Conservation (phyloP, 53 echinoderm and acorn worm species). For the Holothuria leucospilota region DNA sequence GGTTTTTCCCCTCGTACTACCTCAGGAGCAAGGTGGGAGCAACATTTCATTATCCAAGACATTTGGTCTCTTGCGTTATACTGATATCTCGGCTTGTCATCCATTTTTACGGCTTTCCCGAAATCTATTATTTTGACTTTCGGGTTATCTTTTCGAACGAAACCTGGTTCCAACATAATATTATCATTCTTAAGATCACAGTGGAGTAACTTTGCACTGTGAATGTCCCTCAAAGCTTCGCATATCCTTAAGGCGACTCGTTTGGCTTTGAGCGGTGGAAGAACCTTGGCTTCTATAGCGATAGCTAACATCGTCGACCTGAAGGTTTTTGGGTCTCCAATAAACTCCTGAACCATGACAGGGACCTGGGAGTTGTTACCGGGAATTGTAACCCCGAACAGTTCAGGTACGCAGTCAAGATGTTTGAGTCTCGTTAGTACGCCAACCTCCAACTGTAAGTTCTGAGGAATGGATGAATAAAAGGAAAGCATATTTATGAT, state of each 20-base stretch:
- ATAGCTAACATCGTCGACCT: not conserved
- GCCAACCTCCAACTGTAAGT: not conserved
- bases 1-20: conserved; percentile 12
- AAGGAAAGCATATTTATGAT: no score
- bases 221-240: conserved; percentile 1
- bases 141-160: not conserved
- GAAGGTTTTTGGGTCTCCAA: not conserved
- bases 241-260: not conserved
- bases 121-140: conserved; percentile 24
- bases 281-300: not conserved
- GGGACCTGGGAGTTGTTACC: not conserved
- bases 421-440: not conserved
- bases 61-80: not conserved
- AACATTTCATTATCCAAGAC: not conserved
- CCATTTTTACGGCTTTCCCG: not conserved
- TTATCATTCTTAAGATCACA: conserved; percentile 22
- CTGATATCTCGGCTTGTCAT: not conserved
- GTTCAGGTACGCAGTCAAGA: conserved; percentile 14
- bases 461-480: not conserved
- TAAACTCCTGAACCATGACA: conserved; percentile 9
- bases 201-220: not conserved
- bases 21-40: conserved; percentile 8
- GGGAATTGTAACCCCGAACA: not conserved
- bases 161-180: conserved; percentile 10
- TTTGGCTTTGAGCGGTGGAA: not conserved